Percentiles rank a stretch among this genome's conserved stretches.
phyloP scores from a whole-genome alignment of 1,140 invertebrate genomes.

The Musca domestica region DNA sequence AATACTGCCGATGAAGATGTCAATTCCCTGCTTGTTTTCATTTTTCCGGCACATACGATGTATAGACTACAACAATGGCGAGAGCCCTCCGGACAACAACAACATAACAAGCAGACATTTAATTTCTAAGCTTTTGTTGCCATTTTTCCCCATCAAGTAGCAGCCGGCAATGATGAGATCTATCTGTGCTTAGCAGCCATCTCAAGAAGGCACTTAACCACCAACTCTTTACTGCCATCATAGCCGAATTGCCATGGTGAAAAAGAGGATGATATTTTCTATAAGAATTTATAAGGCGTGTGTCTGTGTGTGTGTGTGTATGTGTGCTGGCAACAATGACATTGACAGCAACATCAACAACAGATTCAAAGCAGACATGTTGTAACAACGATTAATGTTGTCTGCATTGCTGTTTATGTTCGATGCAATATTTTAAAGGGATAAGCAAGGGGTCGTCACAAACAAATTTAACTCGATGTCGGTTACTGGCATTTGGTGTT shows the following conservation, averaged over 20 bases:
- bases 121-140: not conserved
- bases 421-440: not conserved
- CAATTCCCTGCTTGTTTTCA: constrained; percentile 2
- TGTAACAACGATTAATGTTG: constrained; percentile 24
- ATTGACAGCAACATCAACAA: not conserved
- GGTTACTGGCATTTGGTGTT: too few species aligned
- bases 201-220: constrained; percentile 1
- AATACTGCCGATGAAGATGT: constrained; percentile 19
- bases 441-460: too few species aligned
- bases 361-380: not conserved
- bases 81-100: too few species aligned
- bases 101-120: too few species aligned
- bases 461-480: too few species aligned
- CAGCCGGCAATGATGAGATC: not conserved
- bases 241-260: not conserved
- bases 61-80: too few species aligned
- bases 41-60: not conserved
- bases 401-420: not conserved
- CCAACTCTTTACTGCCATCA: not conserved
- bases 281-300: not conserved
- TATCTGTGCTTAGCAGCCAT: not conserved
- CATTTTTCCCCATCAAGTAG: not conserved
- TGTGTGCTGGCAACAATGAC: not conserved
- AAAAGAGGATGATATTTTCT: not conserved
- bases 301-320: not conserved